Evolutionary conservation across 2,797 vertebrate genomes (phyloP).

Genomic region (Otolemur crassicaudatus): DNA sequence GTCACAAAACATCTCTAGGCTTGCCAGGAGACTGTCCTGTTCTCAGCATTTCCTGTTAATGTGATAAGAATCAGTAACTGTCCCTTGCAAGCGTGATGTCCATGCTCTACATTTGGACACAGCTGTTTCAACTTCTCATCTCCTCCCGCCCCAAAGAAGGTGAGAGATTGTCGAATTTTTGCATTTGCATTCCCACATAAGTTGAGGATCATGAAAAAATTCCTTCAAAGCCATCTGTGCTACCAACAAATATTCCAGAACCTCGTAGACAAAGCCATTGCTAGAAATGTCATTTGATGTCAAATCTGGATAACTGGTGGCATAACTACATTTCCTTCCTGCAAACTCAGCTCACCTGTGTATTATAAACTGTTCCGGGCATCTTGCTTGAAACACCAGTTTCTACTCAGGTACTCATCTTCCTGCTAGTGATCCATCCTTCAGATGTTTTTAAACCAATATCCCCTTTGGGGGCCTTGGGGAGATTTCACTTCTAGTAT

Average conservation of each 20-base stretch:
- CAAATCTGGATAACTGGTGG: not conserved
- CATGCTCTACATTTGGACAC: not conserved
- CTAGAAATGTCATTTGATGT: conserved; percentile 21
- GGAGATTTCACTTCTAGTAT: not conserved
- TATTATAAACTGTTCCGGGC: not conserved
- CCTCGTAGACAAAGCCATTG: conserved; percentile 55
- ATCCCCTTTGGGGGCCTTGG: not conserved
- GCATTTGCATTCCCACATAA: conserved; percentile 58
- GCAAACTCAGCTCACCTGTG: not conserved
- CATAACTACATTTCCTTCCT: not conserved
- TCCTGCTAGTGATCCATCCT: not conserved
- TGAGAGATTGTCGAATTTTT: conserved; percentile 9
- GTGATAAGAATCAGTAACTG: too few relatives aligned
- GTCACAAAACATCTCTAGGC: too few relatives aligned
- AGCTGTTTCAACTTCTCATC: not conserved
- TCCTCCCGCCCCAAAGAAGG: not conserved
- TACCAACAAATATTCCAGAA: conserved; percentile 1
- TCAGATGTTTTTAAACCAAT: not conserved
- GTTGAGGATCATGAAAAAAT: conserved; percentile 24
- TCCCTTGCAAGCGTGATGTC: too few relatives aligned
- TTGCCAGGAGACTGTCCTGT: too few relatives aligned
- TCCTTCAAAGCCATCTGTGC: conserved; percentile 38
- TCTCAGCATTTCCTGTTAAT: too few relatives aligned
- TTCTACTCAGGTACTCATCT: conserved; percentile 78
- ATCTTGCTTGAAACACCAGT: conserved; percentile 54